These are phyloP conservation scores for Grallaria varia DNA, from an alignment of 2,113 vertebrate genomes.

Conservation along the genomic window DNA sequence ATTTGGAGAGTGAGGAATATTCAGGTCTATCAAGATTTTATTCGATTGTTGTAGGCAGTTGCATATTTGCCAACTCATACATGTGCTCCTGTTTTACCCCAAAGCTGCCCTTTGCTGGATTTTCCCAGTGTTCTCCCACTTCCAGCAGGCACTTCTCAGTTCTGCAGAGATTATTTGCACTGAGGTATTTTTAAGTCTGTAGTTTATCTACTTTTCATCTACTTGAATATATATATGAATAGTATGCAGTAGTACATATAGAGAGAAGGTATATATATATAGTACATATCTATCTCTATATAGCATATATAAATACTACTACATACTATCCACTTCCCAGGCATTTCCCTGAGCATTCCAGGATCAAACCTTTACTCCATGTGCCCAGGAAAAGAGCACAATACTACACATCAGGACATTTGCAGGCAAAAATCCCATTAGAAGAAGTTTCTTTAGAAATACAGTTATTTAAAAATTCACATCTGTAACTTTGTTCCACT, in stretches of 20 bases:
- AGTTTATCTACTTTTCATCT: neutral
- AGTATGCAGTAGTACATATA: no score
- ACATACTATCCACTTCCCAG: neutral
- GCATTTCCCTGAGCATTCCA: neutral
- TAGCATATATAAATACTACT: neutral
- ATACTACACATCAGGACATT: neutral
- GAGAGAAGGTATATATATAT: accelerated
- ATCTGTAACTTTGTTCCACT: neutral
- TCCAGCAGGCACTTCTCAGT: neutral
- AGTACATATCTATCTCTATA: no score
- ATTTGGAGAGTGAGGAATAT: neutral
- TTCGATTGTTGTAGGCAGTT: neutral
- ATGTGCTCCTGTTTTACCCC: accelerated
- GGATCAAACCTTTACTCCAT: neutral
- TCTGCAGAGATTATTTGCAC: neutral
- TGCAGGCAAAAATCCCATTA: neutral
- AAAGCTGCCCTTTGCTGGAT: neutral
- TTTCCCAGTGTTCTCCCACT: neutral
- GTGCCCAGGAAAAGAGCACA: neutral
- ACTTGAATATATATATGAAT: neutral
- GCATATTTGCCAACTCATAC: accelerated
- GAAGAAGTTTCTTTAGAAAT: neutral
- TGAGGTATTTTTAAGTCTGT: neutral
- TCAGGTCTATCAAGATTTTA: neutral
- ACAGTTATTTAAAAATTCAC: neutral